phyloP scores from a whole-genome alignment of 2,888 invertebrate genomes.

The Agriopis leucophaearia region DNA sequence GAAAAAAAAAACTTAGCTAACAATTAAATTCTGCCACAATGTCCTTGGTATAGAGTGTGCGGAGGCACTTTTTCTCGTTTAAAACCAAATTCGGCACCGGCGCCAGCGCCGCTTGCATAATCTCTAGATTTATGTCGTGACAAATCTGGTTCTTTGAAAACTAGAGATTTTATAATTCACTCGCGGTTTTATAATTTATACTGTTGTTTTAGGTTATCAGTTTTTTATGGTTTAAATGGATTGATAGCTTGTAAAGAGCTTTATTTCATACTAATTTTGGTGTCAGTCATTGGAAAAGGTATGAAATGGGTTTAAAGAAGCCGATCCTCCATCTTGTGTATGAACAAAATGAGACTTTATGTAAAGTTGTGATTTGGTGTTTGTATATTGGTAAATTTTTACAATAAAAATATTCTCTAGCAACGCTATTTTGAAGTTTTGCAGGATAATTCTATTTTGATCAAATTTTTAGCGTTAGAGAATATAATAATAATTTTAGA shows the following conservation, averaged over 20 bases:
- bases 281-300: constrained; percentile 1
- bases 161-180: constrained; percentile 24
- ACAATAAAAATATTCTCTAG: not conserved
- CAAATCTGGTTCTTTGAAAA: constrained; percentile 42
- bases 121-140: constrained; percentile 43
- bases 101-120: constrained; percentile 41
- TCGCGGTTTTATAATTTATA: constrained; percentile 42
- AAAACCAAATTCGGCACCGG: constrained; percentile 37
- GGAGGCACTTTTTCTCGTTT: constrained; percentile 20
- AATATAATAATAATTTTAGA: constrained; percentile 11
- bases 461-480: constrained; percentile 6
- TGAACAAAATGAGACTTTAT: not conserved
- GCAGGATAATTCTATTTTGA: constrained; percentile 10
- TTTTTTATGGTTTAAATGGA: constrained; percentile 23
- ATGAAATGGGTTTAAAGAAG: not conserved
- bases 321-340: not conserved
- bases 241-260: not conserved
- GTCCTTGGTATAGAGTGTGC: constrained; percentile 10
- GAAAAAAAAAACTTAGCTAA: too few relatives aligned
- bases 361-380: too few relatives aligned
- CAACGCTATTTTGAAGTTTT: constrained; percentile 1
- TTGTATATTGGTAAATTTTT: not conserved
- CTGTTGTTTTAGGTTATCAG: constrained; percentile 31
- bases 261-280: not conserved
- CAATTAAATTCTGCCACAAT: too few relatives aligned